phyloP scores from a whole-genome alignment of 2,797 vertebrate species.

The Nothura maculosa region DNA sequence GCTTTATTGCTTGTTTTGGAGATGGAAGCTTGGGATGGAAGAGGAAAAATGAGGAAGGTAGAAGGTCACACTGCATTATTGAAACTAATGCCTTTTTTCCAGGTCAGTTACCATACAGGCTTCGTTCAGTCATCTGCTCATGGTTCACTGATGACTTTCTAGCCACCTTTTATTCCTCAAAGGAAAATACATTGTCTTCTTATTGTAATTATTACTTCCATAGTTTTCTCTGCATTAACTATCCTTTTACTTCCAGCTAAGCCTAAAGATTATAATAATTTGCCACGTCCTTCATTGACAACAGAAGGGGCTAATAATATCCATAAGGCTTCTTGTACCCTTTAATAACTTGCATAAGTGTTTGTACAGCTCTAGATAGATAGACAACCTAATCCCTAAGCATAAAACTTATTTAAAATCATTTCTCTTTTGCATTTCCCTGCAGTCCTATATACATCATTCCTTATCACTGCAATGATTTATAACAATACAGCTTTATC shows the following conservation, averaged over 20 bases:
- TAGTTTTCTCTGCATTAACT: not conserved
- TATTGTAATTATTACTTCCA: not conserved
- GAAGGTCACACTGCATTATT: not conserved
- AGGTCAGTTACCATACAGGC: not conserved
- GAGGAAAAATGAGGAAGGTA: not conserved
- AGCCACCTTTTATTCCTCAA: not conserved
- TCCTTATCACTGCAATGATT: not conserved
- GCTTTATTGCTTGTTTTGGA: not conserved
- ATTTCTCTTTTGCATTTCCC: not conserved
- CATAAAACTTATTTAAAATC: not conserved
- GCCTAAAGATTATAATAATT: not conserved
- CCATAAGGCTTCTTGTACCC: not conserved
- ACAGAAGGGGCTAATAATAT: not conserved
- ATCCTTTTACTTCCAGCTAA: not conserved
- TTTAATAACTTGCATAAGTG: not conserved
- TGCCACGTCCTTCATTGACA: not conserved
- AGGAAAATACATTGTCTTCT: not conserved
- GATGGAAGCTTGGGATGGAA: not conserved
- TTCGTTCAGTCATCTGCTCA: not conserved
- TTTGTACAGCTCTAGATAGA: not conserved
- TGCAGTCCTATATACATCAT: not conserved
- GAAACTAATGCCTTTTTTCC: not conserved
- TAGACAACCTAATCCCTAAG: not conserved
- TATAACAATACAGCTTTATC: conserved; percentile 9
- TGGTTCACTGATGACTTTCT: not conserved